Evolutionary conservation across 2,888 invertebrate genomes (phyloP), one percentile per base, ranked within the genome.

Genomic region (Odontocolon sp.): DNA sequence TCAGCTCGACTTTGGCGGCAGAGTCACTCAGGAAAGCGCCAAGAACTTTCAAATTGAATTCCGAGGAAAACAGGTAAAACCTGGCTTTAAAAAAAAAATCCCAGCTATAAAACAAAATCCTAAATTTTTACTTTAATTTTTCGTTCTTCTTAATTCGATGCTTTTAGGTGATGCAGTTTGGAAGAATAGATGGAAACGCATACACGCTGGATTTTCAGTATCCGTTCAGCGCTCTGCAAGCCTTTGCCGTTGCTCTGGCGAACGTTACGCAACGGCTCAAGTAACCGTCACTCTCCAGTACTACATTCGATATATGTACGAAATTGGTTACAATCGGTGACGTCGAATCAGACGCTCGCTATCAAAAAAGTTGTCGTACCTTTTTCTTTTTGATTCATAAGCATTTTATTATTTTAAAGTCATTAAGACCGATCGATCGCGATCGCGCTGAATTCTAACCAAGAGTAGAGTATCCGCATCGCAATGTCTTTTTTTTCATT

Each of bases 11-110:
- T 99, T 99, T 92, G 99, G 99, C 2, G 99, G 99, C 8, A 93
- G 99, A 81, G 99, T 99, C 74, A 99, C 99, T 2, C 99, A 99
- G 91, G 99, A 99, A 91, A 99, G 98, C 45, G 99, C 99, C 11
- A 99, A 99, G 91, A 99, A 99, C 92, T 99, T 99, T 91, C 99
- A 99, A 92, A 99, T 99, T 71, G 99, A 99, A 91, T 98, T 97
- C 90, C 94, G 96, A 83, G 98, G 97, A 80, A 97, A 97, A 91
- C 98, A 99, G 95, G 98, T 98, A 5, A 42, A 18, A 2, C 5
- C 11, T 47, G n/a, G 38, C 8, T 6, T 59, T 31, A 8, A 2
- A 5, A 36, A 56, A 9, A 11, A n/a, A 40, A 52, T 38, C 18
- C 2, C 0, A 8, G 57, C 2, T 21, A 38, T 42, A 26, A 52